Conservation (phyloP, 2,113 vertebrate species). For the Clarias macrocephalus region DNA sequence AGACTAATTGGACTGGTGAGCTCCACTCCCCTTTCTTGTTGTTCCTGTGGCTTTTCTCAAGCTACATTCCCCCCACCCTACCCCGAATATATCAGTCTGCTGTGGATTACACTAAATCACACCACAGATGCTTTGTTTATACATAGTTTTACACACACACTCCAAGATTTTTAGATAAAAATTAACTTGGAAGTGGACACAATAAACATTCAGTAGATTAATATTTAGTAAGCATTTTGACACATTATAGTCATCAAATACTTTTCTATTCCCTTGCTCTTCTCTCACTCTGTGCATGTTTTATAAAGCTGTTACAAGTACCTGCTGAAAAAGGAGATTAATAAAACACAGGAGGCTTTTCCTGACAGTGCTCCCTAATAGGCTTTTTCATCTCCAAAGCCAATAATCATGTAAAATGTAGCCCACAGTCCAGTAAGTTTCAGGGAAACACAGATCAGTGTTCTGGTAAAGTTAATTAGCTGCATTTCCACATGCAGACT, state of each 20-base stretch:
- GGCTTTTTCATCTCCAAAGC: conserved; percentile 37
- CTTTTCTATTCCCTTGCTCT: not conserved
- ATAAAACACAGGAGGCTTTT: conserved; percentile 34
- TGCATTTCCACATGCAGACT: not conserved
- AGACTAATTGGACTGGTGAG: conserved; percentile 83
- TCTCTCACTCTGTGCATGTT: not conserved
- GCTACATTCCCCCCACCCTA: conserved; percentile 69
- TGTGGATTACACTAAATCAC: conserved; percentile 87
- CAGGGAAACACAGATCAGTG: conserved; percentile 2
- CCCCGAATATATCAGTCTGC: conserved; percentile 65
- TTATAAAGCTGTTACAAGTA: conserved; percentile 23
- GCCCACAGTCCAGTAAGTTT: not conserved
- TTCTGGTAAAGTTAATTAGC: not conserved
- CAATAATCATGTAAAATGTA: conserved; percentile 45
- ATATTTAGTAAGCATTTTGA: not conserved
- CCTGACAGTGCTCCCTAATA: conserved; percentile 30
- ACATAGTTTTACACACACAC: conserved; percentile 60
- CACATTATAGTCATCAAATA: not conserved
- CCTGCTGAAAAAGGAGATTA: conserved; percentile 36
- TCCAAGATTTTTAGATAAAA: conserved; percentile 29
- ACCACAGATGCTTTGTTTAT: conserved; percentile 79
- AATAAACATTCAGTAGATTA: not conserved
- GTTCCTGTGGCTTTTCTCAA: conserved; percentile 75
- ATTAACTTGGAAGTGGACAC: not conserved
- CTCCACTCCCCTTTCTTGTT: conserved; percentile 58